phyloP scores from a whole-genome alignment of 2,113 vertebrate species.

The Bos taurus region ARS-UCD2.0 NC_037344.1:39681001-39681500 shows the following conservation, averaged over 20 bases:
- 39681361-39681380: not conserved
- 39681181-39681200: not conserved
- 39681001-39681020: not conserved
- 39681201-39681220: not conserved
- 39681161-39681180: not conserved
- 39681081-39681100: not conserved
- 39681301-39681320: not conserved
- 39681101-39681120: not conserved
- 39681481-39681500: not conserved
- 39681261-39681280: not conserved
- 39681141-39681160: not conserved
- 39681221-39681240: not conserved
- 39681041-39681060: not conserved
- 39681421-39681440: not conserved
- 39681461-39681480: not conserved
- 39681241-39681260: not conserved
- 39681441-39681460: not conserved
- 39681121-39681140: not conserved
- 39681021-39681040: not conserved
- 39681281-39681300: not conserved
- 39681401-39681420: not conserved
- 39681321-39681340: not conserved
- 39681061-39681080: not conserved
- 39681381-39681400: not conserved
- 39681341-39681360: not conserved